These are phyloP conservation scores for human (Homo sapiens) DNA, from an alignment of 2,113 vertebrate genomes.

Conservation along the genomic window GRCh38 chr2:241268001-241268500, in stretches of 20 bases:
- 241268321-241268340: rapidly evolving
- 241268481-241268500: conserved; percentile 99
- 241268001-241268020: background rate
- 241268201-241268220: background rate
- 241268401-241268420: background rate
- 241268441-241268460: background rate
- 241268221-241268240: background rate
- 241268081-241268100: rapidly evolving
- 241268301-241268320: rapidly evolving
- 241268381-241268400: background rate
- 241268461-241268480: conserved; percentile 90
- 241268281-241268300: rapidly evolving
- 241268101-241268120: background rate
- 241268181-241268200: background rate
- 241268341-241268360: background rate
- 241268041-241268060: too few relatives aligned
- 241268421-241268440: background rate
- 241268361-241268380: rapidly evolving
- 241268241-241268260: background rate
- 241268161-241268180: background rate
- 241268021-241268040: background rate
- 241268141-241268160: background rate
- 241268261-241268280: background rate
- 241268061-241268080: rapidly evolving
- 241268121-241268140: background rate